Conservation (phyloP, 2,113 vertebrate genomes). For the Pseudolaguvia tuberculata region DNA sequence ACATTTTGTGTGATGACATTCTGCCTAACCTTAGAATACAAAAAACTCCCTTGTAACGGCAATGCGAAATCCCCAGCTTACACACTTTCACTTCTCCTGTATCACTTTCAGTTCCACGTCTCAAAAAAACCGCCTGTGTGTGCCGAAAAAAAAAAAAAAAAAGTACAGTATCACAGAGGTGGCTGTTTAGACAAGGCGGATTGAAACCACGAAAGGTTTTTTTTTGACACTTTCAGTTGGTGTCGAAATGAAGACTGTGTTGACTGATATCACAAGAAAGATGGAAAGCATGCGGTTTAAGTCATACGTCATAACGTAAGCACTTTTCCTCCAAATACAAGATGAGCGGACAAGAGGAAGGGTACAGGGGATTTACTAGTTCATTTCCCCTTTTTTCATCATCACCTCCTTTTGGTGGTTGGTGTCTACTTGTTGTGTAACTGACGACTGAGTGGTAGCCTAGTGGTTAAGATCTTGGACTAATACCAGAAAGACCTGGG, state of each 20-base stretch:
- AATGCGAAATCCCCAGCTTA: constrained; percentile 36
- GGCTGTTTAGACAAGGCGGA: neutral
- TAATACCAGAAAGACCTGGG: too few relatives aligned
- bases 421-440: neutral
- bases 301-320: constrained; percentile 22
- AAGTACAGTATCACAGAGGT: constrained; percentile 2
- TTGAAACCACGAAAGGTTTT: constrained; percentile 21
- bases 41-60: constrained; percentile 47
- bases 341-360: neutral
- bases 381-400: neutral
- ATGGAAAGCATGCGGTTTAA: constrained; percentile 25
- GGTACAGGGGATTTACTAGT: neutral
- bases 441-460: too few relatives aligned
- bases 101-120: constrained; percentile 51
- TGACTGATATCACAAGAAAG: constrained; percentile 27
- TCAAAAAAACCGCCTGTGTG: constrained; percentile 16
- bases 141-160: constrained; percentile 21
- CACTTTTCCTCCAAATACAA: constrained; percentile 6
- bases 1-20: constrained; percentile 19
- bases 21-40: constrained; percentile 34
- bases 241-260: constrained; percentile 7
- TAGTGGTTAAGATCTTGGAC: too few relatives aligned
- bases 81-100: constrained; percentile 53
- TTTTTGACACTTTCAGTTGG: constrained; percentile 33
- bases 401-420: neutral